Evolutionary conservation across 2,113 vertebrate species (phyloP).

Genomic region (Perognathus longimembris): DNA sequence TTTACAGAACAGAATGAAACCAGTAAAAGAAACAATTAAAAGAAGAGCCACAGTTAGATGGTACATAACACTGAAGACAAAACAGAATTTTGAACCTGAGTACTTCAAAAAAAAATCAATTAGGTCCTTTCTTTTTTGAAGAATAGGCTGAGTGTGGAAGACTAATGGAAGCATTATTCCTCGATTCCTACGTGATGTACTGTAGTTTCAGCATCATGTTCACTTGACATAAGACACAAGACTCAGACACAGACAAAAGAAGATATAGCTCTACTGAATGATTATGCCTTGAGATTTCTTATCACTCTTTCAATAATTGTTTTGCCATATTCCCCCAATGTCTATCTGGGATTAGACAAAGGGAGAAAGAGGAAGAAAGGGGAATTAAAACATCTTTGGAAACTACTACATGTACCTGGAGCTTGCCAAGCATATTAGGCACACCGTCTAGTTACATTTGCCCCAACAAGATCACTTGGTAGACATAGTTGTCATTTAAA

Average conservation of each 20-base stretch:
- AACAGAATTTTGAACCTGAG: neutral
- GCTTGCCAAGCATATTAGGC: neutral
- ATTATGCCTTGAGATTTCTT: neutral
- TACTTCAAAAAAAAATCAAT: neutral
- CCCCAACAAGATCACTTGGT: neutral
- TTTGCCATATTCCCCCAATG: neutral
- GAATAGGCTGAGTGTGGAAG: neutral
- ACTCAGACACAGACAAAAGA: neutral
- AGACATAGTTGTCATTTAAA: neutral
- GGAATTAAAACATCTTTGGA: neutral
- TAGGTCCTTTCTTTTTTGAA: neutral
- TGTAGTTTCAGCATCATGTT: neutral
- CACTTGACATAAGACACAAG: neutral
- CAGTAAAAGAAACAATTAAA: neutral
- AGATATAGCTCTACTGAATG: neutral
- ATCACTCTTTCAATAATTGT: neutral
- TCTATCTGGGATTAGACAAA: neutral
- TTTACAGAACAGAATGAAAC: conserved; percentile 31
- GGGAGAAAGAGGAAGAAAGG: neutral
- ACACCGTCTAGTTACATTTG: neutral
- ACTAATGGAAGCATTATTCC: neutral
- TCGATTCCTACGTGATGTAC: neutral
- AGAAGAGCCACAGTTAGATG: neutral
- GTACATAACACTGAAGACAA: neutral
- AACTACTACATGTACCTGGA: neutral